Evolutionary conservation across 2,113 vertebrate species (phyloP).

Genomic region (Conger conger): DNA sequence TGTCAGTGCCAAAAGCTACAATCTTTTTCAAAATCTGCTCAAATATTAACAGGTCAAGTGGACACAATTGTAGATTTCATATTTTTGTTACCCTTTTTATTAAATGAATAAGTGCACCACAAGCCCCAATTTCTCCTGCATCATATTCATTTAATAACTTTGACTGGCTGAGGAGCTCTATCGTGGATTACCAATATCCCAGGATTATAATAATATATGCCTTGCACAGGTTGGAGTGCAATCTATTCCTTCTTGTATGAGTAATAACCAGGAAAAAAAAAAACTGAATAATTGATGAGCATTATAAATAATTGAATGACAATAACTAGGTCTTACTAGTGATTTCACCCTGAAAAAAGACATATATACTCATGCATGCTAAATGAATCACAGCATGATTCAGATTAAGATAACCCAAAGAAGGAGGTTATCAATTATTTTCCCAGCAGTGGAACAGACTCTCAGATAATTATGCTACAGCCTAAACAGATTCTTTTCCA

Average conservation of each 20-base stretch:
- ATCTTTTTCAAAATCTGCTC: background rate
- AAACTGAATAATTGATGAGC: slow-evolving; percentile 45
- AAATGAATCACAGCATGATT: background rate
- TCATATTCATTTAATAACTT: background rate
- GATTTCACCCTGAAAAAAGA: slow-evolving; percentile 23
- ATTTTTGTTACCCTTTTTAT: background rate
- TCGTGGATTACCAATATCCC: slow-evolving; percentile 35
- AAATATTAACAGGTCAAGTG: background rate
- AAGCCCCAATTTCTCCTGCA: background rate
- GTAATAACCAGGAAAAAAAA: slow-evolving; percentile 41
- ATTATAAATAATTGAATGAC: slow-evolving; percentile 41
- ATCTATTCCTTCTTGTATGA: slow-evolving; percentile 31
- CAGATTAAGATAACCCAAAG: background rate
- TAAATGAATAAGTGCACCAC: background rate
- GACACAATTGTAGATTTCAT: background rate
- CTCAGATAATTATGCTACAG: background rate
- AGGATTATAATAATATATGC: background rate
- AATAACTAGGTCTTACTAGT: slow-evolving; percentile 33
- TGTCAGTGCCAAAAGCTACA: background rate
- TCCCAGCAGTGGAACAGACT: background rate
- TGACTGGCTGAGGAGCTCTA: background rate
- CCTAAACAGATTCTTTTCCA: background rate
- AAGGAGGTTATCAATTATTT: background rate
- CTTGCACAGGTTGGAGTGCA: slow-evolving; percentile 28
- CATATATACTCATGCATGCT: background rate